Base-by-base conservation (phyloP, 2,113 vertebrate genomes). In the Tringa solitaria region DNA sequence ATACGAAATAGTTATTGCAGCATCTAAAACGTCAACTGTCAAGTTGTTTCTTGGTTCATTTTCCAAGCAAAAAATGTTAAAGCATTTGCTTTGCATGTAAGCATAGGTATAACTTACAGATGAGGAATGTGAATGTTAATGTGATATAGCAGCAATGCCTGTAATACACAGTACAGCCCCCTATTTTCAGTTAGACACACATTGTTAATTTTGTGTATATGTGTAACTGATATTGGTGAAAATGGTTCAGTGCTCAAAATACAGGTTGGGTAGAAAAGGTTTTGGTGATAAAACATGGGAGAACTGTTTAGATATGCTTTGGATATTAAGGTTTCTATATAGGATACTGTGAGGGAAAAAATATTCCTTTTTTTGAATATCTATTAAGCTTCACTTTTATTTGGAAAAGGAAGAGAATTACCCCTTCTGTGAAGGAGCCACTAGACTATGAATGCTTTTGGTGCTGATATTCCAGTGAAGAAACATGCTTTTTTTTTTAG, bases 81-180 rank as follows among this genome's bases (percentile, higher is more conserved):
- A 53, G 35, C 17, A 7, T 61, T 89, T 50, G 8, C 1, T 46
- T 91, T 68, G 10, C 8, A 6, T 48, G 33, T 41, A 87, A 63
- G 43, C 19, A 9, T 21, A 50, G 30, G 4, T 72, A 10, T 23
- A 6, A 81, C 6, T 87, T 61, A 30, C 21, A 54, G 14, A 13
- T 92, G 50, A 63, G 17, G 24, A 90, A 30, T 63, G 24, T 46
- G 7, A 32, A 14, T 64, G 26, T 80, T 54, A 20, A 10, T 69
- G 4, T 17, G 32, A 48, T 81, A 13, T 6, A 74, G 33, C 19
- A 67, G 1, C 41, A 39, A 6, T 81, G 33, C 12, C 0, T 3
- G 0, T 64, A 50, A 2, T 59, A 12, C 14, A 17, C 6, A 24
- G 27, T 13, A 8, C 9, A 13, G 5, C 16, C 5, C 10, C 30